Base-by-base conservation (phyloP, 2,888 invertebrate genomes). In the Drosophila mercatorum region DNA sequence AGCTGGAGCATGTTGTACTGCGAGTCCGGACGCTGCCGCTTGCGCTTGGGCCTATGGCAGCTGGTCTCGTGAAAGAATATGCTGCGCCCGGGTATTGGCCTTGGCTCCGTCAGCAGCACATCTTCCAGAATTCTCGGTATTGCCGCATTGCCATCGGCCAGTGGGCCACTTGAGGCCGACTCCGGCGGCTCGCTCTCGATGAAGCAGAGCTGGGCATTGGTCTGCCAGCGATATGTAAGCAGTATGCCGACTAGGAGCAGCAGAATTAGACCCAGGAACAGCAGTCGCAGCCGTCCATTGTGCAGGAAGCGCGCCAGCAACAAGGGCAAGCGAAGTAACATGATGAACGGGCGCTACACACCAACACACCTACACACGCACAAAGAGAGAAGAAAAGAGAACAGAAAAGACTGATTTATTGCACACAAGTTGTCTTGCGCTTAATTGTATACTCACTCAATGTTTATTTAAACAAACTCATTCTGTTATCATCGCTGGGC, bases 41-140 rank as follows among this genome's bases (percentile, higher is more conserved):
- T 78, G 11, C 80, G 76, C 8, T 49, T 75, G 1, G 70, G 65
- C 11, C 62, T 36, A 10, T 83, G 84, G 43, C 93, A 93, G 26
- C 92, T 91, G 6, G 93, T 93, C 75, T 93, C 93, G 52, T 93
- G 93, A 71, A 93, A 93, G 70, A 93, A 93, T 74, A 93, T 92
- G 67, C 88, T 92, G 47, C 81, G 90, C 6, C 92, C 92, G 3
- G 85, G 81, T 26, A 66, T 77, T 8, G 93, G 93, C 43, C 88
- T 90, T 2, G 82, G 84, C 14, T 85, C 79, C 5, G 87, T 81
- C n/a, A 84, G 55, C 44, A 93, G 72, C 14, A 93, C 88, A 83
- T 93, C 92, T 7, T 91, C 91, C 36, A 92, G 68, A 8, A 78
- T 56, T 22, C 44, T 49, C n/a, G 75, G 75, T 28, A 52, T 1